These are phyloP conservation scores for Eremophila alpestris DNA, from an alignment of 2,797 vertebrate species.

Conservation along the genomic window DNA sequence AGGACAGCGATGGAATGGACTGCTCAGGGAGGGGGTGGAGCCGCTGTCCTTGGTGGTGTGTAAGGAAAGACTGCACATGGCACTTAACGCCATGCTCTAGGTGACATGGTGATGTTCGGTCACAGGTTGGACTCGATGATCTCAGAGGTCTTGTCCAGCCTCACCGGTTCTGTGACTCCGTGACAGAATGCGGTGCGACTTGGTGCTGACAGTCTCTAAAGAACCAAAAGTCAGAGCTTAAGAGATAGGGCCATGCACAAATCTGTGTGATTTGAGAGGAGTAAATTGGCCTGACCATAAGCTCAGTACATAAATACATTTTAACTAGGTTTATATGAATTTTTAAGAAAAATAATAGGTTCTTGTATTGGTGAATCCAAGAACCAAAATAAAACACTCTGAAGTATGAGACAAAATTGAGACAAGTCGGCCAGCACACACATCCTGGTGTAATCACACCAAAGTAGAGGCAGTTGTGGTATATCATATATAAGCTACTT, in stretches of 20 bases:
- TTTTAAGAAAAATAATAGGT: neutral
- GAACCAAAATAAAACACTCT: neutral
- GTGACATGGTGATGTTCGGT: fast-evolving
- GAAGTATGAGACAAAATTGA: fast-evolving
- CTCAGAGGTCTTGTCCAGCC: neutral
- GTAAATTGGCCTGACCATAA: fast-evolving
- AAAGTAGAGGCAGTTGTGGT: neutral
- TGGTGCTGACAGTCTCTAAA: too few relatives aligned
- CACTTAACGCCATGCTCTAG: fast-evolving
- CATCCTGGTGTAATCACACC: fast-evolving
- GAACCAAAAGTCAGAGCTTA: fast-evolving
- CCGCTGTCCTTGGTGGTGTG: too few relatives aligned
- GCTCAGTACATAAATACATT: fast-evolving
- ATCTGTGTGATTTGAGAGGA: neutral
- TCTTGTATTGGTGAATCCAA: neutral
- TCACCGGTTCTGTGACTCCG: neutral
- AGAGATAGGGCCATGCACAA: fast-evolving
- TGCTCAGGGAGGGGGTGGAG: neutral
- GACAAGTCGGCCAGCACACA: fast-evolving
- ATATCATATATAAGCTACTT: neutral
- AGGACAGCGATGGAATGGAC: neutral
- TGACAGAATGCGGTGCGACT: fast-evolving
- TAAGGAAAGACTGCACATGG: neutral
- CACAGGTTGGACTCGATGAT: neutral
- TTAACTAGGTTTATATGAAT: fast-evolving